Base-by-base conservation (phyloP, 1,140 invertebrate genomes). In the Scaptomyza hsui region DNA sequence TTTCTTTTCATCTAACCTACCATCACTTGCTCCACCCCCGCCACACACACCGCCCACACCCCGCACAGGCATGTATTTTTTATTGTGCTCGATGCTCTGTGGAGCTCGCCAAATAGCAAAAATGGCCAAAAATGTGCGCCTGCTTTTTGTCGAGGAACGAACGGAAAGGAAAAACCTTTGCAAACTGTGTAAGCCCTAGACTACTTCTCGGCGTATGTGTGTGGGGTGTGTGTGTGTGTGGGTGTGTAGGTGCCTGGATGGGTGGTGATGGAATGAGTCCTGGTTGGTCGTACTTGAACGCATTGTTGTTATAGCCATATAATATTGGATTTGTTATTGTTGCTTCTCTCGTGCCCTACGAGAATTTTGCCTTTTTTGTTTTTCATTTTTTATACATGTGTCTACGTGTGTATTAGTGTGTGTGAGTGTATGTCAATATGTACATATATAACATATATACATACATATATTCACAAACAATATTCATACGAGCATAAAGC, bases 241-340 rank as follows among this genome's bases (percentile, higher is more conserved):
- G 9, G 42, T 35, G 45, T 19, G 9, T 4, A 18, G 41, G 41
- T 15, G 15, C 15, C 41, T 2, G 12, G 32, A 19, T 5, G n/a
- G 3, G 9, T 26, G 10, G 9, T n/a, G 44, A 12, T 37, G n/a
- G 21, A 13, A 35, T 39, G 48, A 53, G 39, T 63, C 18, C 35
- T 26, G 24, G 41, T 29, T 45, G n/a, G 41, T 57, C 45, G 62
- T 69, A 69, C 79, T 83, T 72, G 61, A 69, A 69, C 63, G 67
- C 75, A 62, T 69, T 83, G 79, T 79, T 83, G 75, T 83, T 78
- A 76, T 69, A 63, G 75, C 68, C 80, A 76, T 85, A 75, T 85
- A 79, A 85, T 83, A 83, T 83, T 83, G 80, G 76, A 83, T 83
- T 83, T 83, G 80, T 76, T 85, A 85, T 85, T 83, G 80, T 79